Conservation (phyloP, 2,797 vertebrate species). For the Arctocebus calabarensis region DNA sequence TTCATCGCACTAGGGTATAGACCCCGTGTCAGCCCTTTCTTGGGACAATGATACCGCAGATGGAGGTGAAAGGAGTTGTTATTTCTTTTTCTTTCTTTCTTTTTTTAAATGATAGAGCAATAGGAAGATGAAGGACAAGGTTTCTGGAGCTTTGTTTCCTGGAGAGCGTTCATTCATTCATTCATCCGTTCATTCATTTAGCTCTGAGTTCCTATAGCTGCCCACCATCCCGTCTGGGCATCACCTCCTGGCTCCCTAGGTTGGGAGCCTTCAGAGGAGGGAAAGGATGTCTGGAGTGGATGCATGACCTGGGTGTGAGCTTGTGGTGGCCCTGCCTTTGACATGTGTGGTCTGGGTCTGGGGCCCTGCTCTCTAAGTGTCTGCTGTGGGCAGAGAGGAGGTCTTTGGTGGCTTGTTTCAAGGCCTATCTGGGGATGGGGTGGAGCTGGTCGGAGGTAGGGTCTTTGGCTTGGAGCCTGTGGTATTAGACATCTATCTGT, state of each 20-base stretch:
- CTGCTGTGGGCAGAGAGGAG: neutral
- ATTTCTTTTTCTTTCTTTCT: neutral
- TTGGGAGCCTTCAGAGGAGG: neutral
- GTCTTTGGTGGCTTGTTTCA: no score
- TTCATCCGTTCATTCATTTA: neutral
- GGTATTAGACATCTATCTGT: fast-evolving
- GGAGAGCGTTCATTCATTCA: neutral
- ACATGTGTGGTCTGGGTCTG: fast-evolving
- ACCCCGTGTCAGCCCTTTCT: fast-evolving
- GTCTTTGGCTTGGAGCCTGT: neutral
- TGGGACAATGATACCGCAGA: neutral
- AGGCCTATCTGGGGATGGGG: neutral
- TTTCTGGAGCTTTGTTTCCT: neutral
- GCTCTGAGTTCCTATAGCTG: neutral
- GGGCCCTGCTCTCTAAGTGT: fast-evolving
- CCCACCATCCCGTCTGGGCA: fast-evolving
- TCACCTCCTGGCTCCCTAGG: neutral
- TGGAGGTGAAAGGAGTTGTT: neutral
- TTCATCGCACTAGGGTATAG: no score
- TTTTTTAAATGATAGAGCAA: neutral
- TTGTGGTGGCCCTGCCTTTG: neutral
- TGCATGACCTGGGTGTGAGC: fast-evolving
- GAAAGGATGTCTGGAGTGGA: neutral
- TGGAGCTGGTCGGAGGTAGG: neutral
- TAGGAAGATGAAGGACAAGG: neutral